Conservation (phyloP, 2,888 invertebrate species). For the Oscheius sp. region DNA sequence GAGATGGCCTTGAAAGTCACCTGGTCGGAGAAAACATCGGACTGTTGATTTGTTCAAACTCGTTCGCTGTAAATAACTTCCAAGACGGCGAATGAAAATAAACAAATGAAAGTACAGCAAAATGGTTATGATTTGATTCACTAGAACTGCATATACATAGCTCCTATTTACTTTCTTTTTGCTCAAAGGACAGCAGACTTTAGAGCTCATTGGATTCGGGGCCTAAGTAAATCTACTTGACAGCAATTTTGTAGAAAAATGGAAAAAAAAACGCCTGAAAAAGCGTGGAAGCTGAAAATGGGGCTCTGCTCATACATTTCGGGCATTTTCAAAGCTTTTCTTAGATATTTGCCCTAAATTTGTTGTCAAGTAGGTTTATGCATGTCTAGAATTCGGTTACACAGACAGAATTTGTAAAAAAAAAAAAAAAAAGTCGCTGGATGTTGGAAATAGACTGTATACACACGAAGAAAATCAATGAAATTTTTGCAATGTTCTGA, state of each 20-base stretch:
- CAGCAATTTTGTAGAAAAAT: background rate
- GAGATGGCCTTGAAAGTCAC: too few relatives aligned
- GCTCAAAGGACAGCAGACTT: background rate
- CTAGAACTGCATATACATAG: background rate
- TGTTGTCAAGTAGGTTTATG: background rate
- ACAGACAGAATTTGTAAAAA: background rate
- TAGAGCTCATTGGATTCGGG: background rate
- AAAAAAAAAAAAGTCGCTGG: too few relatives aligned
- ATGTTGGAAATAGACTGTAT: too few relatives aligned
- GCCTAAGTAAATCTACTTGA: too few relatives aligned
- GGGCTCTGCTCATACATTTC: background rate
- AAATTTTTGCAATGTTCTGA: too few relatives aligned
- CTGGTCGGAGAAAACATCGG: too few relatives aligned
- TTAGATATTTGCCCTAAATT: background rate
- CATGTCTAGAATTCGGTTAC: background rate
- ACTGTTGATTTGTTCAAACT: background rate
- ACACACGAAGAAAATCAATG: too few relatives aligned
- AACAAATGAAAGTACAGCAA: background rate
- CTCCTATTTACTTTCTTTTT: background rate
- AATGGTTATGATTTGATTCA: background rate
- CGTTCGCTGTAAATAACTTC: background rate
- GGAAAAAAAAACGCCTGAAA: background rate
- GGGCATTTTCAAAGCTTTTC: background rate
- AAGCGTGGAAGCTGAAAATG: background rate
- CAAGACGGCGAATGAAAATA: background rate